These are phyloP conservation scores for Rhombomys opimus DNA, from an alignment of 2,113 vertebrate species.

Conservation along the genomic window DNA sequence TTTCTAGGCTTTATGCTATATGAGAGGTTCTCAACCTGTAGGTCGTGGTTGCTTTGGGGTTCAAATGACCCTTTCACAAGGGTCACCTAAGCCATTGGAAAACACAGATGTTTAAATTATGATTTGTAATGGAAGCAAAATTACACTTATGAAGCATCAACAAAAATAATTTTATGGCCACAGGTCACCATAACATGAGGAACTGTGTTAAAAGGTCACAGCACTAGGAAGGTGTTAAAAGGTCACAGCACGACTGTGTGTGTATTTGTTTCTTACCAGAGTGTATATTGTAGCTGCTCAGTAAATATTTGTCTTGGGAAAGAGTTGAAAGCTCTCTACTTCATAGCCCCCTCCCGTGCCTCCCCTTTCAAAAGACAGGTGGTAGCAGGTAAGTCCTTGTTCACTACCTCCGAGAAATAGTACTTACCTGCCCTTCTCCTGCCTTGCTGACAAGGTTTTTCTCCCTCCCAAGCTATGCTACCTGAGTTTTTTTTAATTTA, in stretches of 20 bases:
- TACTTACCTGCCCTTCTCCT: not conserved
- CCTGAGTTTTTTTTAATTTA: not conserved
- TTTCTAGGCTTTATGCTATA: not conserved
- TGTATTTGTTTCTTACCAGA: not conserved
- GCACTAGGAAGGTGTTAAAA: not conserved
- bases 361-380: not conserved
- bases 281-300: not conserved
- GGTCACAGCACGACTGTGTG: not conserved
- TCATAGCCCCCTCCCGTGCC: not conserved
- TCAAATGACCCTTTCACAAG: not conserved
- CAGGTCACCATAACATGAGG: not conserved
- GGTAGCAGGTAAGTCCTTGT: too few relatives aligned
- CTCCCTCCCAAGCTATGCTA: not conserved
- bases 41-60: not conserved
- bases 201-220: not conserved
- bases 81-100: not conserved
- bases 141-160: not conserved
- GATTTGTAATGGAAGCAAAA: not conserved
- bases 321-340: not conserved
- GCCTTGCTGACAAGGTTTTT: not conserved
- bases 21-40: not conserved
- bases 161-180: not conserved
- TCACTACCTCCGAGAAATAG: not conserved
- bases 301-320: not conserved
- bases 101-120: not conserved